Evolutionary conservation across 2,113 vertebrate species (phyloP).

Genomic region (Larimichthys polyactis): DNA sequence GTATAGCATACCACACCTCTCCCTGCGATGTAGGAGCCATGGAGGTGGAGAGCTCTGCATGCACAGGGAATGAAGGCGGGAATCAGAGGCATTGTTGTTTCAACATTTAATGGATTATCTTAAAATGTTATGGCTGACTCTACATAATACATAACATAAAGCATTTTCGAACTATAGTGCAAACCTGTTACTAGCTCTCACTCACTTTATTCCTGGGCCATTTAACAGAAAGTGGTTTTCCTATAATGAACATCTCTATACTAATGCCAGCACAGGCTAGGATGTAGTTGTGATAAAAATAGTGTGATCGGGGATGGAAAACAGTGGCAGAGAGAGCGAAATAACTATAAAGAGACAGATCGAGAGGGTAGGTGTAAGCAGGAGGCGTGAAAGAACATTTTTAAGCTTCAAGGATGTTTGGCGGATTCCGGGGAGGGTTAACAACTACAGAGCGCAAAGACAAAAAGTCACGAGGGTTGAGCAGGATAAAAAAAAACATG

Average conservation of each 20-base stretch:
- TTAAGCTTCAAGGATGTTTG: slow-evolving; percentile 42
- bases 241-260: slow-evolving; percentile 18
- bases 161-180: neutral
- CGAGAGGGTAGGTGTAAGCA: slow-evolving; percentile 49
- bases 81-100: neutral
- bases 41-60: slow-evolving; percentile 7
- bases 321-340: slow-evolving; percentile 22
- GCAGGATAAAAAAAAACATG: neutral
- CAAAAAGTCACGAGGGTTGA: slow-evolving; percentile 40
- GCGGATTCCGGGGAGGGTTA: slow-evolving; percentile 34
- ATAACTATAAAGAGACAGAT: slow-evolving; percentile 47
- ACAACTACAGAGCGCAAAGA: slow-evolving; percentile 34
- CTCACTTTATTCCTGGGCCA: slow-evolving; percentile 4
- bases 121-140: neutral
- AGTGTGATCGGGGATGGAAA: slow-evolving; percentile 29
- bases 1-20: slow-evolving; percentile 41
- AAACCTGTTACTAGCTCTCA: slow-evolving; percentile 14
- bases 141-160: neutral
- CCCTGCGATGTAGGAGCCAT: slow-evolving; percentile 11
- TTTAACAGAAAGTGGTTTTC: slow-evolving; percentile 9
- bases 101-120: neutral
- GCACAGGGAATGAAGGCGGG: neutral
- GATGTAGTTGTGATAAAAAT: slow-evolving; percentile 37
- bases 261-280: slow-evolving; percentile 16
- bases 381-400: slow-evolving; percentile 37